Conservation (phyloP, 64 coral and sea anemone genomes). For the Montipora cactus region DNA sequence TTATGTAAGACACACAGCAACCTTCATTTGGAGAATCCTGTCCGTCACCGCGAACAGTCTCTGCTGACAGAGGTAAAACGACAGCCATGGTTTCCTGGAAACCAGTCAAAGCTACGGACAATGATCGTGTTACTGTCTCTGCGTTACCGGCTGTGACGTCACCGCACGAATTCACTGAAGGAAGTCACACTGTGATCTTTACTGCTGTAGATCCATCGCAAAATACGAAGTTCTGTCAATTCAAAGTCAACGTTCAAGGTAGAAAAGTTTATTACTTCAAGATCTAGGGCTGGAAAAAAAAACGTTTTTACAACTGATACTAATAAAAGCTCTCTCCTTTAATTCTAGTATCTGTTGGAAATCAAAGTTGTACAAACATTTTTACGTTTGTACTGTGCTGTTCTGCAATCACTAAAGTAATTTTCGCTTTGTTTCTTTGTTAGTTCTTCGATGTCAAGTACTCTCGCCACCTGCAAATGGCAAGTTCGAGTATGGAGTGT, state of each 20-base stretch:
- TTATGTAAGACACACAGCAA: constrained; percentile 12
- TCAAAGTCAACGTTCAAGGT: constrained; percentile 60
- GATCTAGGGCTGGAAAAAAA: not conserved
- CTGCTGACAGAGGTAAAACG: constrained; percentile 58
- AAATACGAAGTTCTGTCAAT: constrained; percentile 36
- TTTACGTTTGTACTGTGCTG: not conserved
- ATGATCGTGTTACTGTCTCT: constrained; percentile 37
- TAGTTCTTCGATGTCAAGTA: constrained; percentile 53
- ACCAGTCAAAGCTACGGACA: constrained; percentile 57
- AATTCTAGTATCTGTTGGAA: not conserved
- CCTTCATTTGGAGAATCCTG: constrained; percentile 44
- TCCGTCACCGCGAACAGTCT: not conserved
- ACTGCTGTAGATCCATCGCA: constrained; percentile 45
- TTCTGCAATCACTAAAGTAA: not conserved
- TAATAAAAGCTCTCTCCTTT: not conserved
- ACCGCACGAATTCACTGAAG: constrained; percentile 47
- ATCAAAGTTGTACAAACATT: not conserved
- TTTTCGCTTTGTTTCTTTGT: not conserved
- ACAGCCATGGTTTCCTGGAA: constrained; percentile 58
- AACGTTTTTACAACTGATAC: not conserved
- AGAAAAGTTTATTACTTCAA: not conserved
- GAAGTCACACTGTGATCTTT: constrained; percentile 42
- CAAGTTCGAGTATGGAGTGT: constrained; percentile 7
- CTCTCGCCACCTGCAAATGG: constrained; percentile 45
- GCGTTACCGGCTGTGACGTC: constrained; percentile 11